Evolutionary conservation across 2,113 vertebrate genomes (phyloP).

Genomic region (Oryzias woworae): DNA sequence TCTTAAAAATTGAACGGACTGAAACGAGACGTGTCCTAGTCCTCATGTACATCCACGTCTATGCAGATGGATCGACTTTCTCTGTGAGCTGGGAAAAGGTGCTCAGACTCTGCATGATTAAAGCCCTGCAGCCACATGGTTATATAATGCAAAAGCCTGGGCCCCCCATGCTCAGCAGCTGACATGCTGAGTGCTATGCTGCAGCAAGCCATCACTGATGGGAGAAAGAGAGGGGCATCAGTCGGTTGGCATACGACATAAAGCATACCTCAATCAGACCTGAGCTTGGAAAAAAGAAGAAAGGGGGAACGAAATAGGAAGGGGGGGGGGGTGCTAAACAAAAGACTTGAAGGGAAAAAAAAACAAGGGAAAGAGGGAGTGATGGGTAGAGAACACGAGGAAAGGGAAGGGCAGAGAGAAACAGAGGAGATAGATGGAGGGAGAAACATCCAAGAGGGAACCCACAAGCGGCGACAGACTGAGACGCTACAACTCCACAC

Average conservation of each 20-base stretch:
- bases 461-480: slow-evolving; percentile 75
- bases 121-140: slow-evolving; percentile 65
- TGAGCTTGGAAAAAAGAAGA: slow-evolving; percentile 56
- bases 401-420: slow-evolving; percentile 23
- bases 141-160: slow-evolving; percentile 71
- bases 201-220: slow-evolving; percentile 63
- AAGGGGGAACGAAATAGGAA: slow-evolving; percentile 11
- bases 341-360: slow-evolving; percentile 21
- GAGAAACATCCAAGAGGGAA: slow-evolving; percentile 68
- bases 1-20: slow-evolving; percentile 46
- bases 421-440: slow-evolving; percentile 36
- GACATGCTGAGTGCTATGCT: slow-evolving; percentile 75
- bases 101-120: slow-evolving; percentile 71
- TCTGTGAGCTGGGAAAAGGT: slow-evolving; percentile 63
- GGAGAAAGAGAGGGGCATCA: slow-evolving; percentile 68
- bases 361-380: slow-evolving; percentile 40
- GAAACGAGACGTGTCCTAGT: slow-evolving; percentile 57
- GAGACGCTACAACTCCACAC: slow-evolving; percentile 82
- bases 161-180: slow-evolving; percentile 67
- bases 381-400: slow-evolving; percentile 35
- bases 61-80: slow-evolving; percentile 66
- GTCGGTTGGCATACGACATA: slow-evolving; percentile 70
- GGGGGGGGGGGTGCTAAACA: slow-evolving; percentile 3
- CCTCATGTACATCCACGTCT: slow-evolving; percentile 63
- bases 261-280: slow-evolving; percentile 73